Evolutionary conservation across 35 echinoderm and acorn worm species (phyloP), one percentile per base, ranked within the genome.

Genomic region (Holothuria glaberrima): DNA sequence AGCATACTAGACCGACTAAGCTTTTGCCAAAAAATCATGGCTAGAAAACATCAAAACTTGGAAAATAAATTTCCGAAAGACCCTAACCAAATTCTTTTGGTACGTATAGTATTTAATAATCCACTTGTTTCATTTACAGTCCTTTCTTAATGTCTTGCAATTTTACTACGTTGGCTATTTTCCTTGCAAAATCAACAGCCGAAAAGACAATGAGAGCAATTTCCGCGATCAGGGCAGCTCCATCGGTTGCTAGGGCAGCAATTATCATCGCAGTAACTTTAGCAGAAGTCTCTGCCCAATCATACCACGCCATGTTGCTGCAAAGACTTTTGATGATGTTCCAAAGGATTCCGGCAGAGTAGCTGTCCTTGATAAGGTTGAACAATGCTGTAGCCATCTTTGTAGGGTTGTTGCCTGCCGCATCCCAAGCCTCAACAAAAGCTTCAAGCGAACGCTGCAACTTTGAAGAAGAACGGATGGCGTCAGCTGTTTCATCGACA

Each of bases 361-460:
- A 71, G 63, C 6, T 83, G 50, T 69, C 89, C 16, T 71, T 83
- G 4, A 91, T 70, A 21, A 91, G 78, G 25, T 91, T 4, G 30
- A 90, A 90, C 12, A 90, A 4, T 44, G 89, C 89, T 29, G 32
- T 90, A 9, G 89, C 89, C 66, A 66, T 90, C 29, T 58, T 60
- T 12, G 4, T 69, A 25, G 74, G 48, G 69, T 28, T 30, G 14
- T 36, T 19, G 30, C 57, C 71, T 50, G 87, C 71, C 7, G 52
- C 34, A 59, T 67, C 1, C 89, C 89, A 90, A 44, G 74, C 73
- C 31, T 30, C 16, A 44, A 90, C 60, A 30, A 90, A 90, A 0
- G 4, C 21, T 22, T 90, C 89, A 1, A 90, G 5, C 5, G 87
- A 70, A 9, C 2, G 21, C 16, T 65, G 12, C 45, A 89, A 25